A percentile compares a stretch with the other conserved stretches of the same genome.
These are phyloP conservation scores for Pomatostomus ruficeps DNA, from an alignment of 2,113 vertebrate genomes.

Conservation along the genomic window DNA sequence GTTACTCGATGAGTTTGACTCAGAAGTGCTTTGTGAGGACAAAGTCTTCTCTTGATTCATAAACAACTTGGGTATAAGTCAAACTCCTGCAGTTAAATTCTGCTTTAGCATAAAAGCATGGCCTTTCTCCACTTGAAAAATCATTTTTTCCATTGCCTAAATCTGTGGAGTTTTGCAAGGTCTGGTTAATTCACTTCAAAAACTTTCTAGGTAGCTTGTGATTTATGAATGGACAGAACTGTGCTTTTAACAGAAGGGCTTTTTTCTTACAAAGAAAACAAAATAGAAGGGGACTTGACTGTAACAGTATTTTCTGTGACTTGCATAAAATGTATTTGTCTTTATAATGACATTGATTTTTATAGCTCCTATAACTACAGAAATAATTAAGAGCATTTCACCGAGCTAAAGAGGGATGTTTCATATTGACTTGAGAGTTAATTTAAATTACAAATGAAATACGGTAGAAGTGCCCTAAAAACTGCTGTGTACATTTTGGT, in stretches of 20 bases:
- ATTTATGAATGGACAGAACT: background rate
- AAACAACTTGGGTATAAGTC: background rate
- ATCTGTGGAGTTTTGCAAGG: background rate
- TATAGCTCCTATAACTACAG: background rate
- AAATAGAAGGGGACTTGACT: background rate
- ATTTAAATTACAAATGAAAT: constrained; percentile 49
- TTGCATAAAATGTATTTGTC: background rate
- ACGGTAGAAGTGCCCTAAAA: background rate
- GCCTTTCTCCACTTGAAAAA: background rate
- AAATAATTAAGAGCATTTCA: constrained; percentile 18
- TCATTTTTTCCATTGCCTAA: background rate
- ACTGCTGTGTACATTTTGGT: background rate
- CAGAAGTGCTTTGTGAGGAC: background rate
- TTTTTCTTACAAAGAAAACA: background rate
- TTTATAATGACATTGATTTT: background rate
- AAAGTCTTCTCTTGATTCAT: background rate
- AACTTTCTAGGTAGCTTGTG: background rate
- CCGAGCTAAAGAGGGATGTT: background rate
- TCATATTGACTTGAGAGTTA: constrained; percentile 16
- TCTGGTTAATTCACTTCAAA: background rate
- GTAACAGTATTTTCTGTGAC: background rate
- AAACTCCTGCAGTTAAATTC: background rate
- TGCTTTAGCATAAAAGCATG: background rate
- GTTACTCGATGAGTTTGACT: background rate
- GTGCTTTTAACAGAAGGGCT: background rate